These are phyloP conservation scores for Echiichthys vipera DNA, from an alignment of 2,797 vertebrate genomes.

Conservation along the genomic window DNA sequence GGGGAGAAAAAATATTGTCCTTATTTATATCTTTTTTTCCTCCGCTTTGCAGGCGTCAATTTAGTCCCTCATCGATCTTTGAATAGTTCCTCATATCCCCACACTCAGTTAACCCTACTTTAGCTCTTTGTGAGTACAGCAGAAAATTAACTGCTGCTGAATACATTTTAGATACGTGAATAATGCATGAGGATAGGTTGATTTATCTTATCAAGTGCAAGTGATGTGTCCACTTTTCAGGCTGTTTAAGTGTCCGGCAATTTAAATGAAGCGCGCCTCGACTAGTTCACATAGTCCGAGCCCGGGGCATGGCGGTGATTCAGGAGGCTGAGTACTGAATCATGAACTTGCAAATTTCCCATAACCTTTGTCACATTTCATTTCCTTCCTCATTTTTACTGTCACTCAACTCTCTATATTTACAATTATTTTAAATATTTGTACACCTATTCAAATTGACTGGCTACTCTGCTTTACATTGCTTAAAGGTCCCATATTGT, in stretches of 20 bases:
- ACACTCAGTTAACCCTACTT: constrained; percentile 48
- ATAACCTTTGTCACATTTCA: constrained; percentile 65
- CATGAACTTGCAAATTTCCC: constrained; percentile 51
- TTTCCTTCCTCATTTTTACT: constrained; percentile 49
- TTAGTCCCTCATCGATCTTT: constrained; percentile 62
- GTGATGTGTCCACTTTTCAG: constrained; percentile 61
- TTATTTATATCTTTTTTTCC: constrained; percentile 4
- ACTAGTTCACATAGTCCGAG: constrained; percentile 44
- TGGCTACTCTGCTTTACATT: background rate
- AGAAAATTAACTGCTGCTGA: constrained; percentile 47
- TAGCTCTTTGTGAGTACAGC: constrained; percentile 48
- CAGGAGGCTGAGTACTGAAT: constrained; percentile 49
- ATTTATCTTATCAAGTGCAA: constrained; percentile 66
- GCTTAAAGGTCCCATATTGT: no score
- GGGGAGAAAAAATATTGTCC: constrained; percentile 43
- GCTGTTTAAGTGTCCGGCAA: constrained; percentile 59
- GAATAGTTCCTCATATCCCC: constrained; percentile 51
- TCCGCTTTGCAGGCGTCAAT: constrained; percentile 38
- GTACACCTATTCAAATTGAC: background rate
- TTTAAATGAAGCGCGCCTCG: constrained; percentile 54
- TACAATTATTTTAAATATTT: constrained; percentile 43
- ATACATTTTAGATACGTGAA: constrained; percentile 57
- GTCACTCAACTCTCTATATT: constrained; percentile 50
- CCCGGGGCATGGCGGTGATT: constrained; percentile 47
- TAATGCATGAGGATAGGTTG: constrained; percentile 65